Evolutionary conservation across 2,888 invertebrate species (phyloP), one percentile per base, ranked within the genome.

Genomic region (Gastracanthus pulcherrimus): DNA sequence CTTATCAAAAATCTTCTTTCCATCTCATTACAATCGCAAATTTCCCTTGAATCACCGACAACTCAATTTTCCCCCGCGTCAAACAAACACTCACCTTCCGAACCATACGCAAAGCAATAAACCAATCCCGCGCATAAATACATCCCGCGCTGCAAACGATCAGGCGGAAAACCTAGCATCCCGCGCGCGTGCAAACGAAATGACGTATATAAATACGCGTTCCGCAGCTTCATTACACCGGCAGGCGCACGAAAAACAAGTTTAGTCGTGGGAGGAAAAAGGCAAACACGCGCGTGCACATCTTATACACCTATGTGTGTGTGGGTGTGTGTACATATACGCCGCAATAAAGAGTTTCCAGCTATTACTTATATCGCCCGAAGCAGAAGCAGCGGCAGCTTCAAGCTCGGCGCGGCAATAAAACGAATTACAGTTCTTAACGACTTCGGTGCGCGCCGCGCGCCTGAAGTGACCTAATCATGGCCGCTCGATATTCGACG

Each of bases 391-490:
- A 23, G 29, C 45, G 19, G 38, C 45, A 58, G 38, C 58, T n/a
- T n/a, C n/a, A n/a, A n/a, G n/a, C 16, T 58, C 66, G 16, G 62
- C 58, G 31, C 51, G 66, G 78, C 81, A 82, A 83, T 84, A 85
- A 82, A 85, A 81, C 74, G 81, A 84, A 84, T 84, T 84, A 80
- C 80, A 79, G 79, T 83, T 82, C 64, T 80, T 71, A 83, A 84
- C 82, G 82, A 85, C 83, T 84, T 82, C 48, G 80, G 76, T 71
- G 80, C 72, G 72, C 66, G 66, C 36, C 55, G 29, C 48, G n/a
- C 13, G 31, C 31, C 67, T 76, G 80, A 82, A 81, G 83, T 80
- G 81, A 82, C 83, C 83, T 85, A 84, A 85, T 85, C 84, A 81
- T 77, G 48, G n/a, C 51, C 48, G 77, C 51, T 72, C 77, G 45